Evolutionary conservation across 2,113 vertebrate genomes (phyloP), one percentile per base, ranked within the genome.

Genomic region (Ciconia maguari): DNA sequence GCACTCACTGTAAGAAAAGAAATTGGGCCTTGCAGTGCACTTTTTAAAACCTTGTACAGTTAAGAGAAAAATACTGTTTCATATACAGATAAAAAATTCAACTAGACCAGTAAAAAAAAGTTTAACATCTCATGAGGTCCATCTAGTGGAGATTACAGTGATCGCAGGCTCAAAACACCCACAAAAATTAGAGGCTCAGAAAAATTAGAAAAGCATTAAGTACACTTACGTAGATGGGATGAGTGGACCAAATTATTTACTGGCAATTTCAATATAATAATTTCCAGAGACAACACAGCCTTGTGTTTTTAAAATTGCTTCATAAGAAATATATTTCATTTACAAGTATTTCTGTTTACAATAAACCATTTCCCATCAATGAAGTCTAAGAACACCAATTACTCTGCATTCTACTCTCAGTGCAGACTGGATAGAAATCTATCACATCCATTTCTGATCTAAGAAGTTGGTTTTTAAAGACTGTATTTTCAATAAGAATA

Each of bases 101-200:
- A 5, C 24, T 36, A 16, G 13, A 62, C 0, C 49, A 27, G 30
- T 55, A 25, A 83, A 74, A 69, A 10, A 26, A 38, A 22, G 32
- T 42, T 58, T 20, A 61, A 11, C 60, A 42, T 42, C 77, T 76
- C 85, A 74, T 8, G 85, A 96, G 89, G 87, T 94, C 97, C 98
- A 97, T 76, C 98, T 97, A 95, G 96, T 97, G 98, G 97, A 92
- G 38, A 71, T 4, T 10, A 7, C n/a, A 77, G 87, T 20, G 71
- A 98, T 24, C 87, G 83, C 93, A 94, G 41, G 49, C 62, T 51
- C 34, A 38, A 55, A 74, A 3, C 4, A 3, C 15, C 11, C 34
- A 21, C 13, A 72, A 54, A 87, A 32, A 10, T 2, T 58, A 26
- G 42, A 27, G 22, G 36, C 54, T 85, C 65, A 76, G 36, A 68